A percentile compares a stretch with the other conserved stretches of the same genome.
Evolutionary conservation across 2,888 invertebrate genomes (phyloP).

Genomic region (Lasioglossum villosulum): DNA sequence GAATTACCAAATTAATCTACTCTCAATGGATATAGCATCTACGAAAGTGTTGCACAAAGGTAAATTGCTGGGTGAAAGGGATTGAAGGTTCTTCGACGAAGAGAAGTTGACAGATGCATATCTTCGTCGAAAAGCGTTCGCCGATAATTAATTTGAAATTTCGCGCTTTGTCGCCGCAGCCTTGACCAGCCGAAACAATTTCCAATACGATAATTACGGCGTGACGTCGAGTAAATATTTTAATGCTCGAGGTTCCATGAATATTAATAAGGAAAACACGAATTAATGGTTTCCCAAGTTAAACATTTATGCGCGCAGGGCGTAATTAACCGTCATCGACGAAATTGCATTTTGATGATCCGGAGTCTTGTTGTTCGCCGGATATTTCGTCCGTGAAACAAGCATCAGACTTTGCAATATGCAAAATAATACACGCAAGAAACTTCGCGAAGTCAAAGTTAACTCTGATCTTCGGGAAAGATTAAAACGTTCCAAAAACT

Average conservation of each 20-base stretch:
- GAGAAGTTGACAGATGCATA: neutral
- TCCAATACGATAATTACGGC: slow-evolving; percentile 19
- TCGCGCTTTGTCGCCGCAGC: neutral
- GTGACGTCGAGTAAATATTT: slow-evolving; percentile 32
- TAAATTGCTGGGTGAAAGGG: neutral
- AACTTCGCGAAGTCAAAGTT: neutral
- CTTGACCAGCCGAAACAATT: slow-evolving; percentile 8
- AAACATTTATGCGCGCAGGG: slow-evolving; percentile 29
- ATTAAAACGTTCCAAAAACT: neutral
- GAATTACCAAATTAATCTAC: too few species aligned
- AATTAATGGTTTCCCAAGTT: slow-evolving; percentile 28
- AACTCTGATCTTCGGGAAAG: too few species aligned
- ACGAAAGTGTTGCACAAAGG: neutral
- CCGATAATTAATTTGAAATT: slow-evolving; percentile 25
- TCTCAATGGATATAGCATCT: neutral
- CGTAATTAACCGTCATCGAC: slow-evolving; percentile 26
- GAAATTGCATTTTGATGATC: slow-evolving; percentile 25
- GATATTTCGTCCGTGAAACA: neutral
- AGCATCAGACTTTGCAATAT: neutral
- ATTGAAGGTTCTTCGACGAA: neutral
- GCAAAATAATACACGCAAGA: neutral
- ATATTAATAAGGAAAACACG: slow-evolving; percentile 48
- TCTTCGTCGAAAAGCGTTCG: neutral
- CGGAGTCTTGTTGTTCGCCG: neutral
- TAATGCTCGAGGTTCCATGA: slow-evolving; percentile 28